Evolutionary conservation across 2,888 invertebrate species (phyloP), one percentile per base, ranked within the genome.

Genomic region (Callimorpha dominula): DNA sequence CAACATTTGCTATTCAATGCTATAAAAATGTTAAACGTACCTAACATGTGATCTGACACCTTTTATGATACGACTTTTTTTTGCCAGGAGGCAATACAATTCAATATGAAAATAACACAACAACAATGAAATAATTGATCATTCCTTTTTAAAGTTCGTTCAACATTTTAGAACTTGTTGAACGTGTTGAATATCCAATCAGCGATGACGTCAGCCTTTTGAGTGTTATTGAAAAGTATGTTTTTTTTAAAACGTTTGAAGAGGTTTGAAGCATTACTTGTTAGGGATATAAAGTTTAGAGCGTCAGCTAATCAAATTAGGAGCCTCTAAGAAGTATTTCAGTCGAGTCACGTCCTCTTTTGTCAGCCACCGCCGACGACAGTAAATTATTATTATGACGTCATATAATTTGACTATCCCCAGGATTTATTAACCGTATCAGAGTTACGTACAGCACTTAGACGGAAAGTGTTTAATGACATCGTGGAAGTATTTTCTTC

Each of bases 301-400:
- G 72, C 74, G 72, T 77, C 75, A 70, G 73, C 74, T 85, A 85
- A 85, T 85, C 84, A 84, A 84, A 85, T 81, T 73, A 75, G 78
- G 69, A 75, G 73, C 75, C 71, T 77, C 76, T 68, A 65, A 65
- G 74, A 74, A 72, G 77, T 74, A 71, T 75, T 74, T 78, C 75
- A 84, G 79, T 84, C 80, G 76, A 79, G 83, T 82, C 85, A 86
- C 80, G 84, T 81, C 71, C 74, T 78, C 74, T 73, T 76, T 79
- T 78, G 83, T 83, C 80, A 76, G 78, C 78, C 76, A 65, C 68
- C 74, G 74, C 63, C 72, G 71, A 63, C 72, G 76, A 72, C 70
- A 78, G 80, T 83, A 77, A 85, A 80, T 81, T 85, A 85, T 84
- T 78, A 77, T 82, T 79, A 78, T 82, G 75, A 80, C 80, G 74